phyloP scores from a whole-genome alignment of 2,888 invertebrate species.

The Alcis repandata region DNA sequence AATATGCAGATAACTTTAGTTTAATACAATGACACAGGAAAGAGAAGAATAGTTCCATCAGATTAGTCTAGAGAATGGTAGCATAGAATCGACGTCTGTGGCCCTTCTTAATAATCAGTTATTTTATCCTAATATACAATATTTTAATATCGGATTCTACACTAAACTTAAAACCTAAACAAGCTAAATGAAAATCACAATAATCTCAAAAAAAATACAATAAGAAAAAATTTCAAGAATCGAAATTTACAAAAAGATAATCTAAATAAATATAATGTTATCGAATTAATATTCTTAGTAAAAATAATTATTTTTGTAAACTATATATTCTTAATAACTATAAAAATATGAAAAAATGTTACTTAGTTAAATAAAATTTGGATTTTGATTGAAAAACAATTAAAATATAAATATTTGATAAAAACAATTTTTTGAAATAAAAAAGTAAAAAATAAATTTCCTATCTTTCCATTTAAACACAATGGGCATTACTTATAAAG shows the following conservation, averaged over 20 bases:
- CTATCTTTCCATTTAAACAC: too few relatives aligned
- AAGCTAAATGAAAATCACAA: constrained; percentile 43
- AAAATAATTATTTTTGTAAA: background rate
- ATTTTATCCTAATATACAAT: background rate
- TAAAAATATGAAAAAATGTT: background rate
- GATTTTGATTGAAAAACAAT: background rate
- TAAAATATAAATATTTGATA: background rate
- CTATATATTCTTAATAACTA: background rate
- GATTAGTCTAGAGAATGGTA: too few relatives aligned
- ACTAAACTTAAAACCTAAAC: constrained; percentile 33
- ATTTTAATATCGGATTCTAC: constrained; percentile 20
- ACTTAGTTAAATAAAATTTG: background rate
- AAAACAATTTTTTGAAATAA: background rate
- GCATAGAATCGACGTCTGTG: too few relatives aligned
- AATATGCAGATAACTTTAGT: too few relatives aligned
- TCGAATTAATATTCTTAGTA: background rate
- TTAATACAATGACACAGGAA: too few relatives aligned
- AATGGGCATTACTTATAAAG: too few relatives aligned
- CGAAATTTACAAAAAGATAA: background rate
- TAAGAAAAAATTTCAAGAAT: constrained; percentile 2
- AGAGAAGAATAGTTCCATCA: too few relatives aligned
- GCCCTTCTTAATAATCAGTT: background rate
- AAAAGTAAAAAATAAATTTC: background rate
- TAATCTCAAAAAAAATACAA: constrained; percentile 20
- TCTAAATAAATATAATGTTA: background rate